phyloP scores from a whole-genome alignment of 2,797 vertebrate genomes.

The Macrochelys suwanniensis region DNA sequence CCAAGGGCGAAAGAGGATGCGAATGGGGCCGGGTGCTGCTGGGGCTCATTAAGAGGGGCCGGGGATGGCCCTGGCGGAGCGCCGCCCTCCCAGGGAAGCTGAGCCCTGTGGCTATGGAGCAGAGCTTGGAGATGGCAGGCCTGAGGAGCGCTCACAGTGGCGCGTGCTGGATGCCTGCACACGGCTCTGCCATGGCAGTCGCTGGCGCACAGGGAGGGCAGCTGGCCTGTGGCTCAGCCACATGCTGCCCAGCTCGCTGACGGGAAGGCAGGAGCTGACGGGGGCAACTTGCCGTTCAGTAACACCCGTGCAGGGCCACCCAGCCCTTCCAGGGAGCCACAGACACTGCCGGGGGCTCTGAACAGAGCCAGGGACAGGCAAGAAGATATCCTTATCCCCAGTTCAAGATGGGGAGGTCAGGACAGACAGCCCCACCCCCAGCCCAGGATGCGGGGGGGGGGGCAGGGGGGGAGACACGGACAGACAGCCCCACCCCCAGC shows the following conservation, averaged over 20 bases:
- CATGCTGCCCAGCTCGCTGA: neutral
- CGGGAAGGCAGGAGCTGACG: too few relatives aligned
- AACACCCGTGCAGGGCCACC: too few relatives aligned
- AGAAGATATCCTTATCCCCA: neutral
- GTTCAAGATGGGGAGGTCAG: neutral
- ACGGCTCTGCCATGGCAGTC: too few relatives aligned
- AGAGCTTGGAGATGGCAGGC: neutral
- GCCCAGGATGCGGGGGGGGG: too few relatives aligned
- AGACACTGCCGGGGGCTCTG: too few relatives aligned
- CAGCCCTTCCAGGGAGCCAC: too few relatives aligned
- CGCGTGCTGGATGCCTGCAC: too few relatives aligned
- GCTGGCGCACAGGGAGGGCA: too few relatives aligned
- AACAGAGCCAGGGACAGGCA: too few relatives aligned
- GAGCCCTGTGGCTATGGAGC: neutral
- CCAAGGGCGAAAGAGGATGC: neutral
- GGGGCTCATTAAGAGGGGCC: neutral
- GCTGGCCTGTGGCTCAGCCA: neutral
- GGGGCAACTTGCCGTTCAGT: neutral
- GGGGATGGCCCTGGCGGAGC: constrained; percentile 52
- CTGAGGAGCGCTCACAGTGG: too few relatives aligned
- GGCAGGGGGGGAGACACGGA: neutral
- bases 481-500: neutral
- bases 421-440: neutral
- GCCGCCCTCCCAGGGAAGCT: constrained; percentile 41
- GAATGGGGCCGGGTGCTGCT: neutral